Conservation (phyloP, 2,888 invertebrate genomes). For the Brenthis hecate region DNA sequence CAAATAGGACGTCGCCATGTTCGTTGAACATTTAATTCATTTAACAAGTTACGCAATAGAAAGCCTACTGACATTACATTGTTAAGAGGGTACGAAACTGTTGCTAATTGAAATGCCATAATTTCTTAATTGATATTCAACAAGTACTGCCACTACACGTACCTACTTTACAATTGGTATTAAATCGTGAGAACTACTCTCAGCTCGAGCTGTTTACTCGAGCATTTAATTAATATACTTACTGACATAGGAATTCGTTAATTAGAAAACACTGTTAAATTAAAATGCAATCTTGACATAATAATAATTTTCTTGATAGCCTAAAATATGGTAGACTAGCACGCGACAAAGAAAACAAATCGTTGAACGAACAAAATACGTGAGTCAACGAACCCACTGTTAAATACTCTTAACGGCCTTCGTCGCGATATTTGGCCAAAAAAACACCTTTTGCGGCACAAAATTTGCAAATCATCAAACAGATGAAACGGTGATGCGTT, state of each 20-base stretch:
- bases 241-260: background rate
- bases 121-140: constrained; percentile 22
- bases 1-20: constrained; percentile 26
- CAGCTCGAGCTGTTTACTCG: too few species aligned
- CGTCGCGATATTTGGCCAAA: constrained; percentile 22
- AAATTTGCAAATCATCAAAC: background rate
- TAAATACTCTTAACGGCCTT: constrained; percentile 20
- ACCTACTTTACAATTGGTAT: background rate
- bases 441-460: background rate
- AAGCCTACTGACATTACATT: constrained; percentile 16
- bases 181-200: background rate
- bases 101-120: constrained; percentile 21
- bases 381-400: constrained; percentile 29
- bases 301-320: constrained; percentile 16
- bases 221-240: background rate
- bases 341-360: constrained; percentile 26
- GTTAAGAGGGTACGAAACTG: constrained; percentile 13
- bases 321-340: constrained; percentile 16
- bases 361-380: constrained; percentile 18
- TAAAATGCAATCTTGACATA: background rate
- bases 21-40: constrained; percentile 26
- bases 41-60: constrained; percentile 25
- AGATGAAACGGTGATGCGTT: background rate
- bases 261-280: background rate
- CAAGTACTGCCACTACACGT: background rate